Evolutionary conservation across 92 coral and sea anemone species (phyloP).

Genomic region (Anthopleura xanthogrammica): DNA sequence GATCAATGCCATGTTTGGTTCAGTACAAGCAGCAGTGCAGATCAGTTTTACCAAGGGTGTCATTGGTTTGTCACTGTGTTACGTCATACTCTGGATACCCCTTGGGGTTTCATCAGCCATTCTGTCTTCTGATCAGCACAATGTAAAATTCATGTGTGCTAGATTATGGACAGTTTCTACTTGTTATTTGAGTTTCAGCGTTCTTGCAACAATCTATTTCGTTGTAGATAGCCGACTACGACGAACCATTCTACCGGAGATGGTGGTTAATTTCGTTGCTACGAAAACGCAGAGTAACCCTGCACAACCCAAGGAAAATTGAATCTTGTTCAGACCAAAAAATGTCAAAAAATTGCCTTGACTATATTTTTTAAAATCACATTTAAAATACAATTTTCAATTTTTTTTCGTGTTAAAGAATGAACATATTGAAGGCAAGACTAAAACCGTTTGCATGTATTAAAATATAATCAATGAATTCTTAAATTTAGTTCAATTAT

Average conservation of each 20-base stretch:
- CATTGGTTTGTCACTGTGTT: too few species aligned
- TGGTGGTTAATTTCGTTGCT: neutral
- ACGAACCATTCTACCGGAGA: neutral
- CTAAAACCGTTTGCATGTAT: too few species aligned
- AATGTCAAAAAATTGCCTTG: too few species aligned
- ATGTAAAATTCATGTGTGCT: neutral
- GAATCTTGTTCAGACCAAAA: neutral
- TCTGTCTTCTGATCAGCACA: neutral
- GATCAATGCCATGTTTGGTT: too few species aligned
- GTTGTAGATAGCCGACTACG: neutral
- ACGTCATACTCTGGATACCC: neutral
- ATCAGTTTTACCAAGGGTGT: too few species aligned
- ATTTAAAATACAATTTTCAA: too few species aligned
- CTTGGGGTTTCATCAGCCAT: neutral
- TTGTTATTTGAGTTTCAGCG: neutral
- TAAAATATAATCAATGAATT: too few species aligned
- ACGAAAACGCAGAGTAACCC: neutral
- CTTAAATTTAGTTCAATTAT: too few species aligned
- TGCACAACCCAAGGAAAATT: neutral
- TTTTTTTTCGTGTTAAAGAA: too few species aligned
- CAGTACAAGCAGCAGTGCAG: too few species aligned
- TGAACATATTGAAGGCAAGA: too few species aligned
- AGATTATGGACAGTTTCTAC: neutral
- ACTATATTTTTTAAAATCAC: too few species aligned
- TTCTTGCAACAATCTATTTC: neutral